Base-by-base conservation (phyloP, 2,797 vertebrate genomes). In the Hypotaenidia okinawae region DNA sequence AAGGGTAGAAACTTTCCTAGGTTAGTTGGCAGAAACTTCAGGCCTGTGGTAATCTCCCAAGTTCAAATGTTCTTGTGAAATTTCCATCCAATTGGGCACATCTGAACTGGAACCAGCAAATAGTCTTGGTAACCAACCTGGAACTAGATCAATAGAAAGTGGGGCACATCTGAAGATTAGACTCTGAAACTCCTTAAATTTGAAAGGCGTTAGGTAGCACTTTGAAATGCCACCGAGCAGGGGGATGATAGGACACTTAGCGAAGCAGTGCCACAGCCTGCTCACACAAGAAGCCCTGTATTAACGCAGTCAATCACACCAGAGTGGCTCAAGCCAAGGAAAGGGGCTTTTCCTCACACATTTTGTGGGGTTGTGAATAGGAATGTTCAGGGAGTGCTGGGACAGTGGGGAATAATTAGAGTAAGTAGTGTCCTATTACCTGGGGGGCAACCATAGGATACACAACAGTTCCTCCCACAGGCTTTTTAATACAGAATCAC, bases 81-180 rank as follows among this genome's bases (percentile, higher is more conserved):
- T 95, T 96, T 96, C 93, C 93, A 96, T 96, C 84, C 93, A 94
- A 84, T 95, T 95, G 94, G 81, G 95, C 96, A 84, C 94, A 87
- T 45, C 81, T 96, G 96, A 95, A 95, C 95, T 87, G 94, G 90
- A 97, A 96, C 88, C 58, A 95, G 78, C 90, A 92, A 95, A 96
- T 89, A 92, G 74, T 78, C 86, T 94, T 75, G 84, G 90, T 90
- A 96, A 95, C 64, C 90, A 95, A 66, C 57, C 86, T 94, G 93
- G 88, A 96, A 90, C 90, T 43, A 64, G 88, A 94, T 94, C 88
- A 72, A 90, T 87, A 93, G 84, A 89, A 80, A 94, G 59, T 75
- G 75, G 57, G 86, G 72, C 74, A 87, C 86, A 93, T 68, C 81
- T 92, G 88, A 84, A 95, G 90, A 89, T 91, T 62, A 59, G 78